These are phyloP conservation scores for Fregata magnificens DNA, from an alignment of 2,113 vertebrate genomes.

Conservation along the genomic window DNA sequence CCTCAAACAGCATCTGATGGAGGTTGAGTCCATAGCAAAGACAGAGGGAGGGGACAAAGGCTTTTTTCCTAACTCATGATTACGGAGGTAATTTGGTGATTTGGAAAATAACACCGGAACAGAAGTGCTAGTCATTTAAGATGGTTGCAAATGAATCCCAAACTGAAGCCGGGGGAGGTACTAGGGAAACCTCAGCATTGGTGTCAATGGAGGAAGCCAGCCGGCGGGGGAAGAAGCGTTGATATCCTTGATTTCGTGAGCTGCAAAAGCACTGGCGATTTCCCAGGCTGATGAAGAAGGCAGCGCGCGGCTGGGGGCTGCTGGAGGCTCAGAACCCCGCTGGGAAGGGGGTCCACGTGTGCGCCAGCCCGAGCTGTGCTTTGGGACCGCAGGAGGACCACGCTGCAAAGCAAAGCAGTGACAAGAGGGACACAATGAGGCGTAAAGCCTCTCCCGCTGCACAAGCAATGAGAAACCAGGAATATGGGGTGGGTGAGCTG, in stretches of 20 bases:
- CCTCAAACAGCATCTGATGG: background rate
- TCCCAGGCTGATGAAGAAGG: background rate
- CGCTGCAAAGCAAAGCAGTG: background rate
- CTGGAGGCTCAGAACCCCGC: background rate
- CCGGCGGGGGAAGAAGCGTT: accelerated
- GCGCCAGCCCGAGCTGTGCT: background rate
- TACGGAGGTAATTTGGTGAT: no score
- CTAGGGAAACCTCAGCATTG: background rate
- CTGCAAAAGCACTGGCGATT: background rate
- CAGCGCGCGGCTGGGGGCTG: background rate
- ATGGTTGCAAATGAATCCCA: background rate
- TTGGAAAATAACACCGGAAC: background rate
- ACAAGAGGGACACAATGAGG: background rate
- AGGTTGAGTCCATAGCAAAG: background rate
- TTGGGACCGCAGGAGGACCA: background rate
- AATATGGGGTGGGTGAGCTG: background rate
- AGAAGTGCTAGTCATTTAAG: background rate
- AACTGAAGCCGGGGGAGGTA: background rate
- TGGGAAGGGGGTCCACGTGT: accelerated
- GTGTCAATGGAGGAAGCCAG: background rate
- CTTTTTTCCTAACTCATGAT: background rate
- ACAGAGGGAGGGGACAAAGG: background rate
- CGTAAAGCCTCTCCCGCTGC: background rate
- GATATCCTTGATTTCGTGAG: background rate
- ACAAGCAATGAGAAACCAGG: background rate